These are phyloP conservation scores for Antigone vipio DNA, from an alignment of 2,113 vertebrate genomes.

Conservation along the genomic window DNA sequence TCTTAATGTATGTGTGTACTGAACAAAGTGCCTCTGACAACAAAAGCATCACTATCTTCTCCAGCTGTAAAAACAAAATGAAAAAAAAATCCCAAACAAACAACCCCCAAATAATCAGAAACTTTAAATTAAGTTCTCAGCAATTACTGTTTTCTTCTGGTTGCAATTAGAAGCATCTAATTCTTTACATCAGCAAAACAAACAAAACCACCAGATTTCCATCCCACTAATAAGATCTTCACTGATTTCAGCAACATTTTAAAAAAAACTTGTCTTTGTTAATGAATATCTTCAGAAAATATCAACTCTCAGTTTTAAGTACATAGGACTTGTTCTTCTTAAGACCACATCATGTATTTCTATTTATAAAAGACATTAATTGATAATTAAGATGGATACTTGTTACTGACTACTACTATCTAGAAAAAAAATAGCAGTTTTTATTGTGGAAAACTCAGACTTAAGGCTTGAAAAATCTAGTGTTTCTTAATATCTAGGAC, in stretches of 20 bases:
- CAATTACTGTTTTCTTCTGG: not conserved
- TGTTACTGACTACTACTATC: not conserved
- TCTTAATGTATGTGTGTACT: not conserved
- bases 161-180: not conserved
- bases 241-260: not conserved
- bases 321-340: not conserved
- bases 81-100: not conserved
- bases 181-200: not conserved
- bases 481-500: not conserved
- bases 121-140: not conserved
- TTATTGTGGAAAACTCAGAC: not conserved
- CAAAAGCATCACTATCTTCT: not conserved
- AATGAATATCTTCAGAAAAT: not conserved
- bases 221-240: not conserved
- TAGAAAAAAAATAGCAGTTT: not conserved
- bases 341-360: not conserved
- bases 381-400: not conserved
- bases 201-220: not conserved
- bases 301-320: not conserved
- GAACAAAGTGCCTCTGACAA: not conserved
- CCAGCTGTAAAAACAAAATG: not conserved
- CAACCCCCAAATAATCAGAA: not conserved
- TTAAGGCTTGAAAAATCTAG: not conserved
- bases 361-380: not conserved
- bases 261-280: not conserved